Evolutionary conservation across 2,797 vertebrate species (phyloP), one percentile per base, ranked within the genome.

Genomic region (Hapalemur alaotrensis): DNA sequence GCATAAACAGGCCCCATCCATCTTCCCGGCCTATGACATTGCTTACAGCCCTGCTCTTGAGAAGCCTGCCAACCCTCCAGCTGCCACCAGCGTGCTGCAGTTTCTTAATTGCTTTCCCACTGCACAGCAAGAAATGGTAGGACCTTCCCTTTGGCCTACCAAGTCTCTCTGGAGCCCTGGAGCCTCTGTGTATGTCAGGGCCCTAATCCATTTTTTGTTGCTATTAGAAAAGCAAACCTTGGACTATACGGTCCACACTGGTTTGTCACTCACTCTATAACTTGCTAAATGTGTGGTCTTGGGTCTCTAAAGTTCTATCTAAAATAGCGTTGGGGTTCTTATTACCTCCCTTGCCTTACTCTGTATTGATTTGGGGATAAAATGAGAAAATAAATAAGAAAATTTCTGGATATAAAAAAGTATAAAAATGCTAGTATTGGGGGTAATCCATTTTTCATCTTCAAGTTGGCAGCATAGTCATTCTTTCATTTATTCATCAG

Each of bases 1-100:
- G 89, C 70, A 73, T 81, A 96, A 97, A 97, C 80, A 35, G 13
- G 22, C 67, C 35, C 95, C 97, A 75, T 98, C 95, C 94, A 95
- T 97, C 96, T 91, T 96, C 78, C 57, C 54, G 84, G 93, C 89
- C 86, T 54, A 9, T 96, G 93, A 81, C 83, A 90, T 93, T 75
- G 82, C 86, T 96, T 97, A 46, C 48, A 94, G 80, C 80, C 93
- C 72, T 95, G 65, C 82, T 86, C 89, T 90, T 18, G 41, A 65
- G 89, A 80, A 95, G 63, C 41, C 78, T 95, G 95, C 95, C 96
- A 96, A 12, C 94, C 63, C 75, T 61, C 65, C 91, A 96, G 70
- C 73, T 95, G 73, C 85, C 91, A 92, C 52, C 54, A 76, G 46
- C 20, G 5, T 87, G 93, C 84, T 89, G 23, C 11, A 9, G 70